Conservation (phyloP, 2,797 vertebrate species). For the Alauda arvensis region DNA sequence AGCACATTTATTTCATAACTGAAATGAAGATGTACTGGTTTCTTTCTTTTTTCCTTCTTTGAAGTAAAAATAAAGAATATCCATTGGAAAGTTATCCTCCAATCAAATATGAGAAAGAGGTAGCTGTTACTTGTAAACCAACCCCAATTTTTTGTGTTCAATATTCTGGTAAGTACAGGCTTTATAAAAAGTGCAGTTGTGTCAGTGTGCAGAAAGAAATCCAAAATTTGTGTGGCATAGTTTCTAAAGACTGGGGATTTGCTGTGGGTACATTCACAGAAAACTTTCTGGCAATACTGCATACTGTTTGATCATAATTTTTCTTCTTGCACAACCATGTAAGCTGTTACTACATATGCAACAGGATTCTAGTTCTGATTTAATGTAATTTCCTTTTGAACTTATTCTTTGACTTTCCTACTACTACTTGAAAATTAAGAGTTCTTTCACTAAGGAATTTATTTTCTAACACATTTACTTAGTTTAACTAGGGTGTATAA, state of each 20-base stretch:
- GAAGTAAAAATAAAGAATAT: conserved; percentile 73
- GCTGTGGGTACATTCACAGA: not conserved
- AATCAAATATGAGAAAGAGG: conserved; percentile 35
- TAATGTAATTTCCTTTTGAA: not conserved
- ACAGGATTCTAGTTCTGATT: not conserved
- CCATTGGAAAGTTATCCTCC: conserved; percentile 72
- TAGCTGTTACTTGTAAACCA: conserved; percentile 59
- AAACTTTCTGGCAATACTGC: not conserved
- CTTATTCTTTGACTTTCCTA: not conserved
- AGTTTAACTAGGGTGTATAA: not conserved
- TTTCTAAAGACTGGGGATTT: not conserved
- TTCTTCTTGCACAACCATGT: not conserved
- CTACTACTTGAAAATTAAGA: not conserved
- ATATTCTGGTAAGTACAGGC: conserved; percentile 78
- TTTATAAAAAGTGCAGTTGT: not conserved
- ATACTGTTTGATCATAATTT: not conserved
- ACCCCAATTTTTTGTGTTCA: conserved; percentile 74
- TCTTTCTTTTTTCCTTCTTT: not conserved
- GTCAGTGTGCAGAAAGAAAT: not conserved
- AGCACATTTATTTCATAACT: not conserved
- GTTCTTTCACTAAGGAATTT: not conserved
- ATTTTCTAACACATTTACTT: not conserved
- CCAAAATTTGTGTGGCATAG: not conserved
- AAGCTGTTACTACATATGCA: not conserved
- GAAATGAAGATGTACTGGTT: not conserved